Conservation (phyloP, 2,888 invertebrate species). For the Chrysolina oricalcia region DNA sequence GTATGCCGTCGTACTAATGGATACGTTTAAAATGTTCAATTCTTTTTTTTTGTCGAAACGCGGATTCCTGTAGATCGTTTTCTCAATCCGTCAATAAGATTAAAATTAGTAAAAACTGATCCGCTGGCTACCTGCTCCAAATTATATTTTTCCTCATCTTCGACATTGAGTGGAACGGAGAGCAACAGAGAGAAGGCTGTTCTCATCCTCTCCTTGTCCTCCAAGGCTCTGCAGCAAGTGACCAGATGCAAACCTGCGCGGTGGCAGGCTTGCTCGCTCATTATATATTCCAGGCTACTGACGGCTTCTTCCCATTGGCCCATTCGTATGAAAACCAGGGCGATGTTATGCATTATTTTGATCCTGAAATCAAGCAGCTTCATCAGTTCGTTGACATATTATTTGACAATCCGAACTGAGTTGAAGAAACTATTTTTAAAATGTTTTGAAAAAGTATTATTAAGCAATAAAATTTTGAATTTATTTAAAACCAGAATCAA, state of each 20-base stretch:
- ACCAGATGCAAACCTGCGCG: slow-evolving; percentile 89
- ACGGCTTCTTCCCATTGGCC: slow-evolving; percentile 97
- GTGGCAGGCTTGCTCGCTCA: slow-evolving; percentile 93
- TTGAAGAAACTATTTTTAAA: too few species aligned
- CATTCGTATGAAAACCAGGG: slow-evolving; percentile 94
- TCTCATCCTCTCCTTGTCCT: slow-evolving; percentile 94
- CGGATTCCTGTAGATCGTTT: too few species aligned
- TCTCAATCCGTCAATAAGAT: too few species aligned
- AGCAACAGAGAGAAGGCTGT: slow-evolving; percentile 92
- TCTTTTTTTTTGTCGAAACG: too few species aligned
- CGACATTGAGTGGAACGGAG: slow-evolving; percentile 88
- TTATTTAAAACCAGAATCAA: too few species aligned
- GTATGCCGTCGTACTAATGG: too few species aligned
- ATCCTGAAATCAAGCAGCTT: slow-evolving; percentile 75
- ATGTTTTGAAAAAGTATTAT: too few species aligned
- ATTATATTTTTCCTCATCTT: slow-evolving; percentile 85
- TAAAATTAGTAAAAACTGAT: too few species aligned
- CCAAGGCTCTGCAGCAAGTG: slow-evolving; percentile 90
- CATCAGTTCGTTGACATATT: neutral
- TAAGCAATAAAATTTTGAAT: too few species aligned
- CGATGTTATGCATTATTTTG: slow-evolving; percentile 99
- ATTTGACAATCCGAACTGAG: too few species aligned
- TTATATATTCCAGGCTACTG: slow-evolving; percentile 97
- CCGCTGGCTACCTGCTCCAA: slow-evolving; percentile 66
- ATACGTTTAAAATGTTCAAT: too few species aligned